Evolutionary conservation across 2,888 invertebrate genomes (phyloP), one percentile per base, ranked within the genome.

Genomic region (Philaethria dido): DNA sequence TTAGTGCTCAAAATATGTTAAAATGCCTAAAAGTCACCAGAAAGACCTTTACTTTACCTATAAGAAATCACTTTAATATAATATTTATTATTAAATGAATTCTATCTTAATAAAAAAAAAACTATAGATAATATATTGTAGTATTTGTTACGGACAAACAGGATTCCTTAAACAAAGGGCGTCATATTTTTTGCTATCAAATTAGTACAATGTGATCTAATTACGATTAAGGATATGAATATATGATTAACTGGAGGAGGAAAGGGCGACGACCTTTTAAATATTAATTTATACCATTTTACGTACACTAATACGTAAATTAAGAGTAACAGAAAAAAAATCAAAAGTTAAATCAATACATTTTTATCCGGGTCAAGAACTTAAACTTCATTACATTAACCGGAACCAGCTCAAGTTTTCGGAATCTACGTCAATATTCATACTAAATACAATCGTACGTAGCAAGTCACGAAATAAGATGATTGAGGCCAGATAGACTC

Each of bases 351-450:
- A 14, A 4, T 13, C n/a, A 42, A 42, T 57, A 22, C 22, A 22
- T 22, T 42, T 9, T n/a, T 6, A 65, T 60, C 60, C 64, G 64
- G 59, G 59, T 65, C 44, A 52, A 65, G 42, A 42, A 48, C 64
- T 59, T 55, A 39, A 4, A 57, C 39, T 42, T 57, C 22, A 42
- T 11, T 42, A 39, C 20, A 59, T 22, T 14, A 66, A 20, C 45
- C 55, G 66, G 62, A 66, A 55, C 62, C 47, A 16, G 33, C 22
- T 48, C 18, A 8, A 29, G 20, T 42, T 62, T 47, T 42, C 9
- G 18, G 55, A 42, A 55, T 48, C 22, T 18, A 62, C 36, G 48
- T 52, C 25, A 33, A 44, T 42, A 44, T 60, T 18, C 42, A 18
- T 22, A 55, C 33, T 18, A 57, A 48, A 62, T 33, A 55, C 16